A percentile compares a stretch with the other conserved stretches of the same genome.
Evolutionary conservation across 2,888 invertebrate species (phyloP).

Genomic region (Notodonta ziczac): DNA sequence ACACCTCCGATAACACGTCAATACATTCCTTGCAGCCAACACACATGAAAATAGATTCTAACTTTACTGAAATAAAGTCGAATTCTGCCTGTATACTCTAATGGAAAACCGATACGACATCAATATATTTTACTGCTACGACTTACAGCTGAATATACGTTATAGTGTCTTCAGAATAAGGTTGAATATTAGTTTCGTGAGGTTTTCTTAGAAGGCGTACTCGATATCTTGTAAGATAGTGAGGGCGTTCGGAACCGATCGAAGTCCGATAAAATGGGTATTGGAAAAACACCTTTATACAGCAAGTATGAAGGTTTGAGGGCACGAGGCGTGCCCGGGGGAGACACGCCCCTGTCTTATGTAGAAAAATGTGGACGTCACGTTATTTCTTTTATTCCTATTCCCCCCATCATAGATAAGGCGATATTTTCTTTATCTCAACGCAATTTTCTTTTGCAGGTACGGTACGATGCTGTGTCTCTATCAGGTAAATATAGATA

Average conservation of each 20-base stretch:
- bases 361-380: conserved; percentile 72
- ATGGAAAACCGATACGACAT: conserved; percentile 84
- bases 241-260: conserved; percentile 82
- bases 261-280: conserved; percentile 75
- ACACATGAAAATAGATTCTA: conserved; percentile 61
- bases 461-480: conserved; percentile 74
- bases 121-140: conserved; percentile 77
- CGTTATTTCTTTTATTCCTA: conserved; percentile 60
- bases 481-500: conserved; percentile 61
- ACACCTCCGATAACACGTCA: conserved; percentile 83
- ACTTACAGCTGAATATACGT: conserved; percentile 50
- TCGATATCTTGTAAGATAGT: conserved; percentile 83
- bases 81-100: conserved; percentile 53
- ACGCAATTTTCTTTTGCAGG: conserved; percentile 57
- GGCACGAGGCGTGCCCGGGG: conserved; percentile 69
- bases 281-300: conserved; percentile 80
- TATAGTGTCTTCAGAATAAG: conserved; percentile 50
- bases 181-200: conserved; percentile 49
- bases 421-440: conserved; percentile 51
- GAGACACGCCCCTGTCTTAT: conserved; percentile 80
- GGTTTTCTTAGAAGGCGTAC: conserved; percentile 80
- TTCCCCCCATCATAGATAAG: conserved; percentile 61
- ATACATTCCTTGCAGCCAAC: conserved; percentile 74
- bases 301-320: conserved; percentile 65
- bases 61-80: conserved; percentile 40